Evolutionary conservation across 2,113 vertebrate genomes (phyloP).

Genomic region (Petroica traversi): DNA sequence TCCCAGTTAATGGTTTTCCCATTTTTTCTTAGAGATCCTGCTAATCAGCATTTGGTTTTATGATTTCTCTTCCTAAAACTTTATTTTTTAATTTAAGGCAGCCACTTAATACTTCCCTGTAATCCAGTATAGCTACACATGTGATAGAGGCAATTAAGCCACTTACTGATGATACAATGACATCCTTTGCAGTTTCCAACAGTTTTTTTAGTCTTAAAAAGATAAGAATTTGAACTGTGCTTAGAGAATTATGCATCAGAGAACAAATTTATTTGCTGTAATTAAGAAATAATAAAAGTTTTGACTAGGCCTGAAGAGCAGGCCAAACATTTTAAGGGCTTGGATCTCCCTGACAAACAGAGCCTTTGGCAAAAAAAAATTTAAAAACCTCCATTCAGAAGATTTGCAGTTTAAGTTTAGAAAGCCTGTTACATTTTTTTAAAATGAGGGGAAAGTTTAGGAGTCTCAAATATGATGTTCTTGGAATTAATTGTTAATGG

Average conservation of each 20-base stretch:
- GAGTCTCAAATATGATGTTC: not conserved
- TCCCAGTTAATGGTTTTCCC: not conserved
- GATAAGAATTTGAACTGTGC: not conserved
- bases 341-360: not conserved
- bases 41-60: not conserved
- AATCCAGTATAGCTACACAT: not conserved
- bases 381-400: not conserved
- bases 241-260: not conserved
- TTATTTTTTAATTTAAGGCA: not conserved
- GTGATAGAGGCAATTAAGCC: not conserved
- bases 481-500: not conserved
- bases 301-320: not conserved
- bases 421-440: not conserved
- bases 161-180: not conserved
- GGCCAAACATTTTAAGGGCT: not conserved
- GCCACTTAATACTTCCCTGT: not conserved
- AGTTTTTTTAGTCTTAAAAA: not conserved
- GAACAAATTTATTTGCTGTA: not conserved
- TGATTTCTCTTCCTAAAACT: not conserved
- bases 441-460: rapidly evolving
- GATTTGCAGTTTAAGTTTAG: not conserved
- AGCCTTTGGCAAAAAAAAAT: not conserved
- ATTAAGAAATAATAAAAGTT: not conserved
- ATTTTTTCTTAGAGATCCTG: not conserved
- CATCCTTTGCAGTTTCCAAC: not conserved